Evolutionary conservation across 2,797 vertebrate species (phyloP).

Genomic region (Xenentodon cancila): DNA sequence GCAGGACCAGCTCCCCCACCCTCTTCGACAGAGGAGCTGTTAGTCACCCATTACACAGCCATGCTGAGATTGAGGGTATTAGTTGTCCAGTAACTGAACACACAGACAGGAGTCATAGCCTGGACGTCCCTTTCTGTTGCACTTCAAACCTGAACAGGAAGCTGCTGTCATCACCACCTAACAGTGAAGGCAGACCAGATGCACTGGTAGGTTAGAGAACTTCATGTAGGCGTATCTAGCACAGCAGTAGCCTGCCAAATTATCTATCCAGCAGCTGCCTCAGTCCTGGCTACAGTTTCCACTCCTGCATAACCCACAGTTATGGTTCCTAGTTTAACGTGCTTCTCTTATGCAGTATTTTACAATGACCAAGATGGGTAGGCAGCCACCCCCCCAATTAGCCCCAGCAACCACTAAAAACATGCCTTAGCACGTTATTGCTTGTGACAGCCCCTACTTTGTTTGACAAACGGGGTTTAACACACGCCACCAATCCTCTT

Average conservation of each 20-base stretch:
- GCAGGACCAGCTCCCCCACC: conserved; percentile 73
- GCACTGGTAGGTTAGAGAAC: conserved; percentile 73
- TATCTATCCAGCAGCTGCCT: conserved; percentile 42
- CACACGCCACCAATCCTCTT: conserved; percentile 12
- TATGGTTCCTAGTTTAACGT: conserved; percentile 2
- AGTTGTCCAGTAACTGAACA: conserved; percentile 21
- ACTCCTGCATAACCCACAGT: conserved; percentile 41
- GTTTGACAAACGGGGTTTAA: not conserved
- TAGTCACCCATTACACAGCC: conserved; percentile 24
- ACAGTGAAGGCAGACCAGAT: conserved; percentile 53
- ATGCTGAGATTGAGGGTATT: conserved; percentile 5
- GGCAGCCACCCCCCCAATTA: conserved; percentile 6
- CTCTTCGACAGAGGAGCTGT: conserved; percentile 45
- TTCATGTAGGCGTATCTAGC: conserved; percentile 22
- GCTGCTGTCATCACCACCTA: conserved; percentile 30
- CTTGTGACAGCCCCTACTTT: conserved; percentile 5
- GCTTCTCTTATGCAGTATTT: conserved; percentile 1
- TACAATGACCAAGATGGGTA: conserved; percentile 5
- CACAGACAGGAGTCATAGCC: conserved; percentile 47
- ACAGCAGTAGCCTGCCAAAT: conserved; percentile 29
- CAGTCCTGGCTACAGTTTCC: conserved; percentile 15
- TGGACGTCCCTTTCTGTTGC: conserved; percentile 38
- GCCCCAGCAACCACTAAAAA: conserved; percentile 7
- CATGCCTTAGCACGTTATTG: conserved; percentile 2
- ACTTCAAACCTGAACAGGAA: conserved; percentile 46